Base-by-base conservation (phyloP, 1,140 invertebrate genomes). In the Procambarus virginalis region DNA sequence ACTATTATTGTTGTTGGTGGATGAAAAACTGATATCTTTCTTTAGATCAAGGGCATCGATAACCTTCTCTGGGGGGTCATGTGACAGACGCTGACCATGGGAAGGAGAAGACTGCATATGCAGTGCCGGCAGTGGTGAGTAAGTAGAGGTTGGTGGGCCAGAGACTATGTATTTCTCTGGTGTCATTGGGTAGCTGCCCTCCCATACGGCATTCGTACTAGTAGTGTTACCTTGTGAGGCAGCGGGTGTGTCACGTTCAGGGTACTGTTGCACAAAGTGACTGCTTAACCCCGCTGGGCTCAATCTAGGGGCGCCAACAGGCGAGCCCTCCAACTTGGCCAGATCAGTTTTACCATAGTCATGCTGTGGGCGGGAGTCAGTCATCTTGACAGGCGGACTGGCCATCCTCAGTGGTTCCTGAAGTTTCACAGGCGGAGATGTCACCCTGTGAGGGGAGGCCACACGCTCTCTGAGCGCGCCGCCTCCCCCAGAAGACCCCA, bases 91-190 rank as follows among this genome's bases (percentile, higher is more conserved):
- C 22, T 75, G 87, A 46, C 84, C 64, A 70, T 86, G 80, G 55
- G 79, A 92, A 2, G 91, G 92, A 49, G 82, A 79, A n/a, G 90
- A 68, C 76, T 87, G 86, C 60, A 83, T 73, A 22, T 84, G 92
- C 17, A 90, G 85, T 22, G 82, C 80, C 55, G 88, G 64, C 46
- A 91, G 60, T 60, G 91, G 86, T 14, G 84, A 89, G 49, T 93
- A 92, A 10, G 87, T 81, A 75, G 90, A 92, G 20, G 84, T 81
- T 73, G 88, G 92, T 49, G 91, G 93, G 12, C 77, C 92, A 58
- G 91, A 85, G 64, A 92, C 83, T 46, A 91, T 83, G 91, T 93
- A 93, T 90, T 93, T 93, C 84, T 93, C 93, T 14, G 93, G 86
- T 45, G 92, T 93, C 78, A 86, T 84, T n/a, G 86, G 84, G 79